Evolutionary conservation across 2,888 invertebrate genomes (phyloP).

Genomic region (Malthinus flaveolus): DNA sequence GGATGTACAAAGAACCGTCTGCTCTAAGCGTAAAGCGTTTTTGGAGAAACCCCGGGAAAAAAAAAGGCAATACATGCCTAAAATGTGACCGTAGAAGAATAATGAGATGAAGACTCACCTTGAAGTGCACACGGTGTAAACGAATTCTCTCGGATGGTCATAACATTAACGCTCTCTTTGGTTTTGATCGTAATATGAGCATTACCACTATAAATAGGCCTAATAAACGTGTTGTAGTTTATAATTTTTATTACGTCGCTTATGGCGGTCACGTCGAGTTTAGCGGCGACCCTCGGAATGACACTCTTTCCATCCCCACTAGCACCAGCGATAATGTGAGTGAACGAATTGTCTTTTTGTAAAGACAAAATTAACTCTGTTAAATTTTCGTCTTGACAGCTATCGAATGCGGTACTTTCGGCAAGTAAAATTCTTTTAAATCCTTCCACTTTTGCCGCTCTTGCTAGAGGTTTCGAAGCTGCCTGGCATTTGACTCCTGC

Average conservation of each 20-base stretch:
- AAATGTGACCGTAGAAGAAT: too few species aligned
- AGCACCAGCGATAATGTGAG: constrained; percentile 90
- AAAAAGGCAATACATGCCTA: too few species aligned
- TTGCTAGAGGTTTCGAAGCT: constrained; percentile 72
- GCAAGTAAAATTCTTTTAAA: constrained; percentile 83
- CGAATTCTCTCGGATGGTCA: constrained; percentile 83
- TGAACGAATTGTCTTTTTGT: constrained; percentile 87
- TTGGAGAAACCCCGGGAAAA: too few species aligned
- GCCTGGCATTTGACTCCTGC: constrained; percentile 82
- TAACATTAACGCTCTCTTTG: constrained; percentile 81
- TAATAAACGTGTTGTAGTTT: constrained; percentile 83
- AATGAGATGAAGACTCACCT: not conserved
- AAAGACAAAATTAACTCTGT: constrained; percentile 81
- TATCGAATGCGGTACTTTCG: constrained; percentile 83
- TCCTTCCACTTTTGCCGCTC: constrained; percentile 67
- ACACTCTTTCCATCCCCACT: constrained; percentile 86
- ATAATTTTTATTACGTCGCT: constrained; percentile 89
- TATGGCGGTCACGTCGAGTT: constrained; percentile 89
- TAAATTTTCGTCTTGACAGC: constrained; percentile 80
- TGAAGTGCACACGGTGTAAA: constrained; percentile 67
- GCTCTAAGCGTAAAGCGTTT: too few species aligned
- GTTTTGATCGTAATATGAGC: constrained; percentile 85
- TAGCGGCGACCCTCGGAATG: constrained; percentile 84
- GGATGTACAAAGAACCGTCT: too few species aligned
- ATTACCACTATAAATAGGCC: constrained; percentile 95